Conservation (phyloP, 2,113 vertebrate genomes). For the Platycercus adscitus region DNA sequence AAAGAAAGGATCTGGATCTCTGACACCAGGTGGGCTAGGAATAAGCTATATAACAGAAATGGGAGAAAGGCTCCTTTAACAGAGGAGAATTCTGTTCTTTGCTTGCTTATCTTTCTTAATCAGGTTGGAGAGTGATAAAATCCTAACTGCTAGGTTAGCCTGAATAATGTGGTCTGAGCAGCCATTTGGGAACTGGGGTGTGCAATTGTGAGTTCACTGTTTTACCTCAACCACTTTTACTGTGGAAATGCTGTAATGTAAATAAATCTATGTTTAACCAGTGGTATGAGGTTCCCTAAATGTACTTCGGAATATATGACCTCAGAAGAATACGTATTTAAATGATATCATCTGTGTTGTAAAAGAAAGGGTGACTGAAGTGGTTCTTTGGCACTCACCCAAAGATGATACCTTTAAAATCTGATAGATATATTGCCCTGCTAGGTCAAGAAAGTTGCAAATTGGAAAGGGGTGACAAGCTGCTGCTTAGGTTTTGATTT, state of each 20-base stretch:
- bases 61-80: background rate
- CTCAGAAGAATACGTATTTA: background rate
- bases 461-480: background rate
- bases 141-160: background rate
- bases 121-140: background rate
- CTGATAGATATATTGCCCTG: background rate
- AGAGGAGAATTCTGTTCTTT: background rate
- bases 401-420: background rate
- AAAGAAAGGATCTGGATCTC: background rate
- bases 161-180: background rate
- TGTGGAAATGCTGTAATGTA: background rate
- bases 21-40: background rate
- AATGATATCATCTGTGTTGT: background rate
- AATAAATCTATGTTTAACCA: background rate
- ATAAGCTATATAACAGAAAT: fast-evolving
- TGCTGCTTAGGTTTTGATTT: background rate
- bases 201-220: background rate
- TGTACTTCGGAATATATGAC: background rate
- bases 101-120: background rate
- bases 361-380: background rate
- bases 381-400: background rate
- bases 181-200: background rate
- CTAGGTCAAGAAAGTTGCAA: background rate
- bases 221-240: background rate
- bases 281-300: background rate